phyloP scores from a whole-genome alignment of 2,888 invertebrate genomes.

The Incurvaria masculella region DNA sequence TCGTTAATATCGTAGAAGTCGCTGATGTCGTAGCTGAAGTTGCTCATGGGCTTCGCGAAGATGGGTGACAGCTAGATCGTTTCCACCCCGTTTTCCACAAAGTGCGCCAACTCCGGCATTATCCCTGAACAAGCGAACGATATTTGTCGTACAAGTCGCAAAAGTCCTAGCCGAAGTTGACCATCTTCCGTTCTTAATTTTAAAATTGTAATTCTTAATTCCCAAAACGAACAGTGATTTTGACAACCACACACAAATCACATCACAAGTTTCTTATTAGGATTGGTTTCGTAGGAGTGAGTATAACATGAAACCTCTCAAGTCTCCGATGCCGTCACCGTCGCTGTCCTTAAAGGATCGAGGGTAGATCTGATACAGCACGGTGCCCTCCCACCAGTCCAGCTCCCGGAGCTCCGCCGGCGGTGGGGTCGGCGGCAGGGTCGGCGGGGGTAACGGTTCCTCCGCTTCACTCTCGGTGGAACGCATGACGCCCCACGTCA shows the following conservation, averaged over 20 bases:
- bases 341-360: conserved; percentile 81
- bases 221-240: no score
- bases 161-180: conserved; percentile 87
- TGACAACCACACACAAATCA: no score
- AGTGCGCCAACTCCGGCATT: conserved; percentile 56
- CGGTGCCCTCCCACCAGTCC: conserved; percentile 82
- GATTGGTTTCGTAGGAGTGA: neutral
- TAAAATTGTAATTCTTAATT: no score
- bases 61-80: conserved; percentile 86
- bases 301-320: conserved; percentile 55
- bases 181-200: no score
- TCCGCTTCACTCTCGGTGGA: neutral
- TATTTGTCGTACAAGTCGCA: no score
- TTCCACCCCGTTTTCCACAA: conserved; percentile 66
- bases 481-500: neutral
- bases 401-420: conserved; percentile 26
- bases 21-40: conserved; percentile 86
- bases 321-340: conserved; percentile 84
- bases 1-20: no score
- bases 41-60: conserved; percentile 77
- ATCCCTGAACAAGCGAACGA: no score
- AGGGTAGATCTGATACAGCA: conserved; percentile 85
- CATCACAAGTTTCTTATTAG: no score
- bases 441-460: conserved; percentile 1
- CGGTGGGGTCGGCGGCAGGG: conserved; percentile 11